phyloP scores from a whole-genome alignment of 2,888 invertebrate genomes.

The Drosophila cognata region DNA sequence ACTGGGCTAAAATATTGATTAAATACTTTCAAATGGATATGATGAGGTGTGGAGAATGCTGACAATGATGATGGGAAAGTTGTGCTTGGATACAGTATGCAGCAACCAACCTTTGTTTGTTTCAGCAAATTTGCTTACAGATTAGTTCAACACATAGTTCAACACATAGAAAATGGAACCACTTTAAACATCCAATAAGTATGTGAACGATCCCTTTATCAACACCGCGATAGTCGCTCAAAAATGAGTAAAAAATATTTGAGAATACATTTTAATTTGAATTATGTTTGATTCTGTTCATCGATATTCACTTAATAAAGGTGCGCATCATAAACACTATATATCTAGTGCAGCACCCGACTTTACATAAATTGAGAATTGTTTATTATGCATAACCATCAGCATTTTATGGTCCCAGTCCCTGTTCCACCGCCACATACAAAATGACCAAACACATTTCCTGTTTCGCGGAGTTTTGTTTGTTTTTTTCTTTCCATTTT shows the following conservation, averaged over 20 bases:
- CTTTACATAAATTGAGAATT: background rate
- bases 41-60: slow-evolving; percentile 2
- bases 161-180: background rate
- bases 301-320: background rate
- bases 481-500: slow-evolving; percentile 48
- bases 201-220: background rate
- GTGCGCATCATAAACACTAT: background rate
- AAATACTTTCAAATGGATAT: slow-evolving; percentile 1
- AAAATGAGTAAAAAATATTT: background rate
- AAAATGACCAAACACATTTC: slow-evolving; percentile 71
- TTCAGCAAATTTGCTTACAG: background rate
- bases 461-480: slow-evolving; percentile 56
- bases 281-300: background rate
- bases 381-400: slow-evolving; percentile 12
- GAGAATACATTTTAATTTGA: background rate
- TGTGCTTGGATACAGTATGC: background rate
- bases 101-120: background rate
- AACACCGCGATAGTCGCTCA: background rate
- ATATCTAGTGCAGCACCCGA: background rate
- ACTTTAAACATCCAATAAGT: too few relatives aligned
- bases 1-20: slow-evolving; percentile 19
- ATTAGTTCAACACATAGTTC: background rate
- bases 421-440: slow-evolving; percentile 11
- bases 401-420: slow-evolving; percentile 20
- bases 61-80: background rate